Evolutionary conservation across 2,888 invertebrate species (phyloP).

Genomic region (Limnephilus rhombicus): DNA sequence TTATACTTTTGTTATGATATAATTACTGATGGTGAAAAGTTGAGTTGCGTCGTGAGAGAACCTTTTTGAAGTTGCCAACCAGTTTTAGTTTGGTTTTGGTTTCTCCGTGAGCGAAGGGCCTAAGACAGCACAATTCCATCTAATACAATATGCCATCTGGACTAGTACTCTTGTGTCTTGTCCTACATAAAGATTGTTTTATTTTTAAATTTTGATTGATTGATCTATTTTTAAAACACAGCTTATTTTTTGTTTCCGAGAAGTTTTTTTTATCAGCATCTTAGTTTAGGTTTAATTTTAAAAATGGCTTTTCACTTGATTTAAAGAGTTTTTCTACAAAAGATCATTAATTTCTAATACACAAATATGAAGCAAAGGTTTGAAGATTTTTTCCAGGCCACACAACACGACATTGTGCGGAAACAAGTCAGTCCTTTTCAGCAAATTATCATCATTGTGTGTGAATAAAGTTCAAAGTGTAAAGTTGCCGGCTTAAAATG

Average conservation of each 20-base stretch:
- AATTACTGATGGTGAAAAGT: no score
- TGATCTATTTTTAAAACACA: background rate
- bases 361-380: conserved; percentile 43
- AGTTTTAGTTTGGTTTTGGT: no score
- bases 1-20: no score
- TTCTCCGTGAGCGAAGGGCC: no score
- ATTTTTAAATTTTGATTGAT: background rate
- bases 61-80: no score
- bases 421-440: conserved; percentile 21
- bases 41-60: no score
- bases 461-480: conserved; percentile 57
- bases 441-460: conserved; percentile 47
- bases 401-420: conserved; percentile 33
- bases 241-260: background rate
- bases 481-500: conserved; percentile 45
- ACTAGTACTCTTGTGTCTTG: background rate
- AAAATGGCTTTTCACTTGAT: background rate
- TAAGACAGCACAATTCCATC: background rate
- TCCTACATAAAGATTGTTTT: background rate
- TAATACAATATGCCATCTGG: background rate
- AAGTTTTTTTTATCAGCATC: background rate
- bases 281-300: background rate
- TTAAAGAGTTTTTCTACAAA: background rate
- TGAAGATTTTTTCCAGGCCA: conserved; percentile 56
- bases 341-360: conserved; percentile 33